phyloP scores from a whole-genome alignment of 64 coral and sea anemone genomes.

The Pachyseris speciosa region DNA sequence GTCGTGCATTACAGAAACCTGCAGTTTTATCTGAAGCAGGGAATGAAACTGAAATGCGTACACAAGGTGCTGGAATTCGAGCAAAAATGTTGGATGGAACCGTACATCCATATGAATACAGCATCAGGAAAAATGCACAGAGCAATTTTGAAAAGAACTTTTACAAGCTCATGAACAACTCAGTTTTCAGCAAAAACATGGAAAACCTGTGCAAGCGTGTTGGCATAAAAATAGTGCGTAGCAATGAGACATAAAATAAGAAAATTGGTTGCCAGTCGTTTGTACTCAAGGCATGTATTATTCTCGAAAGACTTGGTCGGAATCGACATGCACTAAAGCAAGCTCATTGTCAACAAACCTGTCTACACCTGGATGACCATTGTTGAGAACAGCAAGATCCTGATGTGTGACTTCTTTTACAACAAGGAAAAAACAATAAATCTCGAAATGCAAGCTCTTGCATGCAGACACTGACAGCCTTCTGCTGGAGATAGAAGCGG shows the following conservation, averaged over 20 bases:
- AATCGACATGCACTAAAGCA: not conserved
- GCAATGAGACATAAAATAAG: not conserved
- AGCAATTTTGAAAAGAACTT: constrained; percentile 27
- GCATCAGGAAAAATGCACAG: not conserved
- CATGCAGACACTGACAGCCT: constrained; percentile 55
- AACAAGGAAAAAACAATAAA: not conserved
- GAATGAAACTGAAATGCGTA: not conserved
- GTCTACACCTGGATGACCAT: not conserved
- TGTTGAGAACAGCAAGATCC: not conserved
- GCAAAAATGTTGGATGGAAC: not conserved
- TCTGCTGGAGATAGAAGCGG: not conserved
- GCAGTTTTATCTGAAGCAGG: not conserved
- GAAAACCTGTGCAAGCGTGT: not conserved
- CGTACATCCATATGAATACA: not conserved
- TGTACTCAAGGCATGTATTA: not conserved
- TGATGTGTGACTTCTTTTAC: constrained; percentile 3
- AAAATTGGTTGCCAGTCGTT: not conserved
- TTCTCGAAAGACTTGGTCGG: not conserved
- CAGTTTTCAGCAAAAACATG: not conserved
- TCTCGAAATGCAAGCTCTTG: not conserved
- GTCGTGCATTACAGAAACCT: not conserved
- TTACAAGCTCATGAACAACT: not conserved
- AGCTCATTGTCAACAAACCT: not conserved
- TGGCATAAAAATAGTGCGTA: not conserved
- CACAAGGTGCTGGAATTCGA: not conserved